These are phyloP conservation scores for Fragum whitleyi DNA, from an alignment of 2,888 invertebrate species.

Conservation along the genomic window DNA sequence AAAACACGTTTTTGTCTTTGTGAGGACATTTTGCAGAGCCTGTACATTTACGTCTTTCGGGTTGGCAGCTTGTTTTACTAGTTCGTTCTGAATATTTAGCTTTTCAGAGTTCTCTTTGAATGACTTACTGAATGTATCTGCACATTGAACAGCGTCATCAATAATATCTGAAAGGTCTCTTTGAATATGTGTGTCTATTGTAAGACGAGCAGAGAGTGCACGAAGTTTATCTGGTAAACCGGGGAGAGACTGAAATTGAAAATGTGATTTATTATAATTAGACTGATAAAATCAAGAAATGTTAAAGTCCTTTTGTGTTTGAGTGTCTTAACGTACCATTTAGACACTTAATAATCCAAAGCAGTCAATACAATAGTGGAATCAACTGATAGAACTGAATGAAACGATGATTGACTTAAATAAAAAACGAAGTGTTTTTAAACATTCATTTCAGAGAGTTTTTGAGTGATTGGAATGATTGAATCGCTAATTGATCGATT, in stretches of 20 bases:
- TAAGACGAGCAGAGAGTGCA: neutral
- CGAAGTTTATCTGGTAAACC: slow-evolving; percentile 6
- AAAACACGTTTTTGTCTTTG: neutral
- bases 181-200: neutral
- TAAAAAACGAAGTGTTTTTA: too few species aligned
- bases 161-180: neutral
- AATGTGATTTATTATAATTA: too few species aligned
- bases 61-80: neutral
- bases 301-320: too few species aligned
- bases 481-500: too few species aligned
- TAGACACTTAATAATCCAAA: too few species aligned
- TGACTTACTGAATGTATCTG: neutral
- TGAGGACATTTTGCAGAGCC: neutral
- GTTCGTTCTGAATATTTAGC: neutral
- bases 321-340: too few species aligned
- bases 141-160: slow-evolving; percentile 4
- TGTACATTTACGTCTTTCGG: neutral
- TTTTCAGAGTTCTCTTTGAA: slow-evolving; percentile 12
- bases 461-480: too few species aligned
- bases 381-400: too few species aligned
- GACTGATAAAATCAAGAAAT: too few species aligned
- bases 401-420: too few species aligned
- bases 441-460: too few species aligned
- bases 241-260: slow-evolving; percentile 5
- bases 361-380: too few species aligned